A percentile compares a stretch with the other conserved stretches of the same genome.
phyloP scores from a whole-genome alignment of 2,888 invertebrate species.

The Rutpela maculata region DNA sequence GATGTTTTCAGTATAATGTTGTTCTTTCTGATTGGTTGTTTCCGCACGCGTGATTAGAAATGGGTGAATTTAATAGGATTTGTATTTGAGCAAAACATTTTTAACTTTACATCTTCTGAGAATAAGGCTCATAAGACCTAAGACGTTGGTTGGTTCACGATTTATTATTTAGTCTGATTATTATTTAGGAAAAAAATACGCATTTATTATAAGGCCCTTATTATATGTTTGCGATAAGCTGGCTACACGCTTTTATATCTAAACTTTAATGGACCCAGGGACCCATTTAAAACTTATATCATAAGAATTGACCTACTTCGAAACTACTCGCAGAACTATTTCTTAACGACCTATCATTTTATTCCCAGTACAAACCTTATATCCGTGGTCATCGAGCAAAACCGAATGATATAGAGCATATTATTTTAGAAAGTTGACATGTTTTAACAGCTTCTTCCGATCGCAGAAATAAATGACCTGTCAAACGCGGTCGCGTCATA shows the following conservation, averaged over 20 bases:
- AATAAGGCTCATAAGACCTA: too few relatives aligned
- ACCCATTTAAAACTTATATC: not conserved
- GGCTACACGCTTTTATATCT: not conserved
- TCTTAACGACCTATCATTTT: not conserved
- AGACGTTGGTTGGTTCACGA: not conserved
- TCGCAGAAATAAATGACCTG: constrained; percentile 52
- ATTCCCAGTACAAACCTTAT: not conserved
- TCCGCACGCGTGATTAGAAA: too few relatives aligned
- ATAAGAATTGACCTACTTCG: not conserved
- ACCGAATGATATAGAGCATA: constrained; percentile 2
- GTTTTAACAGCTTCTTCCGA: constrained; percentile 53
- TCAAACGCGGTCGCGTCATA: constrained; percentile 51
- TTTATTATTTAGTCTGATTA: too few relatives aligned
- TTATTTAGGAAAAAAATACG: too few relatives aligned
- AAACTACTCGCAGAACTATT: not conserved
- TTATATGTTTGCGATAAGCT: too few relatives aligned
- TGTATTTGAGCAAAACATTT: too few relatives aligned
- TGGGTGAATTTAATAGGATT: too few relatives aligned
- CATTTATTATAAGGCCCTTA: too few relatives aligned
- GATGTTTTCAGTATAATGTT: too few relatives aligned
- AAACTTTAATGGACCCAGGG: not conserved
- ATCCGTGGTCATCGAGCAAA: not conserved
- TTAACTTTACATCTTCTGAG: too few relatives aligned
- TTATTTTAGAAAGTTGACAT: constrained; percentile 51
- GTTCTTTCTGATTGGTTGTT: too few relatives aligned